Percentiles rank a stretch among this genome's conserved stretches.
Conservation (phyloP, 2,797 vertebrate species). For the Myotis vivesi region DNA sequence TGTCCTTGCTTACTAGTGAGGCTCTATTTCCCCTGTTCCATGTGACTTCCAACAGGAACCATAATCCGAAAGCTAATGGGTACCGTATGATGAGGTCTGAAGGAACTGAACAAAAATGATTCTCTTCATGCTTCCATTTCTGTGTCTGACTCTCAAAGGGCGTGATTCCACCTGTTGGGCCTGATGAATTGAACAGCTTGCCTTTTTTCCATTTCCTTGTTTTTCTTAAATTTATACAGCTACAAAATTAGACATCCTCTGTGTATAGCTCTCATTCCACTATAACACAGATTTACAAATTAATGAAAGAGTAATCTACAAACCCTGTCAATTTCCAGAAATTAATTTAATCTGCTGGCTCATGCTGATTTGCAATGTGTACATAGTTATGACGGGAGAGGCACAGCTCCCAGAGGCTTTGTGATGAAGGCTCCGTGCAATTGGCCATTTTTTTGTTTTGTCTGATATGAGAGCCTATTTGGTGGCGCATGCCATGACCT, state of each 20-base stretch:
- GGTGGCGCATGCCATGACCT: not conserved
- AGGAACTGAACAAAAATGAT: not conserved
- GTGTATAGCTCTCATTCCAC: not conserved
- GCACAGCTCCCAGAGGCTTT: accelerated
- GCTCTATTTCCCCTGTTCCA: not conserved
- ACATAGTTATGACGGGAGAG: accelerated
- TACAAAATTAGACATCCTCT: not conserved
- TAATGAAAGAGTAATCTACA: not conserved
- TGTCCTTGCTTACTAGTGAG: not conserved
- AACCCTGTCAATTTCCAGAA: not conserved
- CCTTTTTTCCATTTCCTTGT: not conserved
- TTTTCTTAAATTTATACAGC: not conserved
- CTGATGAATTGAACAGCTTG: not conserved
- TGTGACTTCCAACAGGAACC: not conserved
- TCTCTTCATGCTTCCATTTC: not conserved
- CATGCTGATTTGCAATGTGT: not conserved
- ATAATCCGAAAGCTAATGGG: not conserved
- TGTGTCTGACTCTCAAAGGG: not conserved
- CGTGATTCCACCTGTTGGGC: not conserved
- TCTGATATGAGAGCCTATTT: not conserved
- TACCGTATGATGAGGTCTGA: not conserved
- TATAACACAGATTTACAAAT: not conserved
- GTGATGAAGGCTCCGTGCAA: accelerated
- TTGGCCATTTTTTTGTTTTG: not conserved
- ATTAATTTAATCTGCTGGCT: not conserved